Evolutionary conservation across 92 coral and sea anemone species (phyloP).

Genomic region (Heteractis magnifica): DNA sequence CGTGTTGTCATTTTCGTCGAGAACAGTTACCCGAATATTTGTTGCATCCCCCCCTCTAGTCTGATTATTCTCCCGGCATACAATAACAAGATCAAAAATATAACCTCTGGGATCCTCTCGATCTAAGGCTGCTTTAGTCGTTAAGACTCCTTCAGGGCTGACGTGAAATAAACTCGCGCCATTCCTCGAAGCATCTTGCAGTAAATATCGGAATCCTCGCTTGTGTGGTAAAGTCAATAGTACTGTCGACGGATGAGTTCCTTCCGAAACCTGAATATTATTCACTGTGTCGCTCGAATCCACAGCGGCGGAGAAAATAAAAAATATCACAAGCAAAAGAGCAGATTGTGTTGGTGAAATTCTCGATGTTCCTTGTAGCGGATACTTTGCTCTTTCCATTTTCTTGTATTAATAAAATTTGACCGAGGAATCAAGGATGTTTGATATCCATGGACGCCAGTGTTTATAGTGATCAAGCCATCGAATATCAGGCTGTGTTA

Average conservation of each 20-base stretch:
- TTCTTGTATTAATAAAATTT: slow-evolving; percentile 11
- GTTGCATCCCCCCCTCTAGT: slow-evolving; percentile 66
- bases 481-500: neutral
- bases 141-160: slow-evolving; percentile 72
- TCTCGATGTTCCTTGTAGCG: neutral
- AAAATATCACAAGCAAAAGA: slow-evolving; percentile 15
- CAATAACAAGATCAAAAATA: slow-evolving; percentile 73
- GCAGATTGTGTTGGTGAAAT: slow-evolving; percentile 4
- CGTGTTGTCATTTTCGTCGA: slow-evolving; percentile 79
- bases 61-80: slow-evolving; percentile 63
- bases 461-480: neutral
- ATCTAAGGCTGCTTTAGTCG: slow-evolving; percentile 81
- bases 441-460: neutral
- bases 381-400: slow-evolving; percentile 23
- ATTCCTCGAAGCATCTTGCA: slow-evolving; percentile 66
- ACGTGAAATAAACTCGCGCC: slow-evolving; percentile 72
- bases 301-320: neutral
- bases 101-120: slow-evolving; percentile 82
- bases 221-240: slow-evolving; percentile 57
- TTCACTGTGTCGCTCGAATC: slow-evolving; percentile 14
- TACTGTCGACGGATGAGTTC: slow-evolving; percentile 69
- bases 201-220: slow-evolving; percentile 51
- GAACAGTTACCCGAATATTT: slow-evolving; percentile 61
- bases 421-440: neutral
- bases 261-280: slow-evolving; percentile 66